Percentiles rank a stretch among this genome's conserved stretches.
Evolutionary conservation across 1,140 invertebrate species (phyloP).

Genomic region (Plectrocnemia conspersa): DNA sequence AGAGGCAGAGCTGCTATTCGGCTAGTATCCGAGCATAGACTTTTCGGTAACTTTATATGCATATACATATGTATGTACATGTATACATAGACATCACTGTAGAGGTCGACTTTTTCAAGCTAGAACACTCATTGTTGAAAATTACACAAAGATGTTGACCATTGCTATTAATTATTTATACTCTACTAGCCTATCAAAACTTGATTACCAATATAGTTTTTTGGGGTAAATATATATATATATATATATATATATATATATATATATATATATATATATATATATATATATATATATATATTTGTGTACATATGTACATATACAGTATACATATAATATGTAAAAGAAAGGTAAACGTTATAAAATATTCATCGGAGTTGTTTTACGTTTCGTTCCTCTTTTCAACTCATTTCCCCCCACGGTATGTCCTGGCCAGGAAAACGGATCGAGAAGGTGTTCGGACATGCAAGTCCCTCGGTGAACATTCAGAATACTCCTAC

Average conservation of each 20-base stretch:
- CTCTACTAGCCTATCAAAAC: too few species aligned
- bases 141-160: too few species aligned
- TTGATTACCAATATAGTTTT: too few species aligned
- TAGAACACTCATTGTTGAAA: too few species aligned
- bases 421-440: constrained; percentile 1
- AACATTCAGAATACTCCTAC: constrained; percentile 6
- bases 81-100: too few species aligned
- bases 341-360: constrained; percentile 10
- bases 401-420: constrained; percentile 3
- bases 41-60: too few species aligned
- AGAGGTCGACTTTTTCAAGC: too few species aligned
- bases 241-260: constrained; percentile 8
- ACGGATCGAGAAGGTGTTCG: background rate
- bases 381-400: constrained; percentile 6
- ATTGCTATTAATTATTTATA: too few species aligned
- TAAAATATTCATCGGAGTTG: constrained; percentile 18
- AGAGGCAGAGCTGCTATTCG: too few species aligned
- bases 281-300: background rate
- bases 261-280: constrained; percentile 8
- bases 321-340: too few species aligned
- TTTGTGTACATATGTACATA: background rate
- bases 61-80: too few species aligned
- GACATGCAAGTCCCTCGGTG: constrained; percentile 9
- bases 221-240: background rate
- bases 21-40: too few species aligned